A percentile compares a stretch with the other conserved stretches of the same genome.
Evolutionary conservation across 2,797 vertebrate genomes (phyloP).

Genomic region (Oreochromis mossambicus): DNA sequence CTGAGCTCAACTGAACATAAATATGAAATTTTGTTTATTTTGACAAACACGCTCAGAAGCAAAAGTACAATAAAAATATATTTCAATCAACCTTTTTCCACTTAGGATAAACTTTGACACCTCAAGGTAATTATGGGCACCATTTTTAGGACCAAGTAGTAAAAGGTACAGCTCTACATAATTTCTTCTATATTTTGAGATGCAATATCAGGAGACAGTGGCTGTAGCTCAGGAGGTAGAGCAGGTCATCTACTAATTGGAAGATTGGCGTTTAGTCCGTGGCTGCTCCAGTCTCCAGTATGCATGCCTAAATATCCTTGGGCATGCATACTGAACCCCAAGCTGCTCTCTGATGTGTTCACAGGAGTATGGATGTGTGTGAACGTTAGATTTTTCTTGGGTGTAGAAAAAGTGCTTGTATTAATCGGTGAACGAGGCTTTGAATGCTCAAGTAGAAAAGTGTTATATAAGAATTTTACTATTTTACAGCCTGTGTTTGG

Average conservation of each 20-base stretch:
- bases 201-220: not conserved
- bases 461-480: not conserved
- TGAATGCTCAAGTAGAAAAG: not conserved
- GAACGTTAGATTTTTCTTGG: not conserved
- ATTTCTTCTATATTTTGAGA: not conserved
- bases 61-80: not conserved
- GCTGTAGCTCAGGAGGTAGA: not conserved
- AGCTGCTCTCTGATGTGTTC: not conserved
- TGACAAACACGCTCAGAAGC: not conserved
- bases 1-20: not conserved
- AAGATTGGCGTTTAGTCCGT: not conserved
- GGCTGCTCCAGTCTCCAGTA: not conserved
- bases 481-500: not conserved
- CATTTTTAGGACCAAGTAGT: not conserved
- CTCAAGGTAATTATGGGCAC: not conserved
- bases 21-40: not conserved
- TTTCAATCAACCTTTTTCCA: not conserved
- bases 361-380: not conserved
- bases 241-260: not conserved
- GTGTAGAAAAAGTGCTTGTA: not conserved
- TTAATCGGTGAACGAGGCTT: not conserved
- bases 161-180: accelerated
- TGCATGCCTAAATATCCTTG: not conserved
- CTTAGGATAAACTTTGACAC: not conserved
- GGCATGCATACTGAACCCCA: not conserved